phyloP scores from a whole-genome alignment of 2,797 vertebrate species.

The Sebastes taczanowskii region DNA sequence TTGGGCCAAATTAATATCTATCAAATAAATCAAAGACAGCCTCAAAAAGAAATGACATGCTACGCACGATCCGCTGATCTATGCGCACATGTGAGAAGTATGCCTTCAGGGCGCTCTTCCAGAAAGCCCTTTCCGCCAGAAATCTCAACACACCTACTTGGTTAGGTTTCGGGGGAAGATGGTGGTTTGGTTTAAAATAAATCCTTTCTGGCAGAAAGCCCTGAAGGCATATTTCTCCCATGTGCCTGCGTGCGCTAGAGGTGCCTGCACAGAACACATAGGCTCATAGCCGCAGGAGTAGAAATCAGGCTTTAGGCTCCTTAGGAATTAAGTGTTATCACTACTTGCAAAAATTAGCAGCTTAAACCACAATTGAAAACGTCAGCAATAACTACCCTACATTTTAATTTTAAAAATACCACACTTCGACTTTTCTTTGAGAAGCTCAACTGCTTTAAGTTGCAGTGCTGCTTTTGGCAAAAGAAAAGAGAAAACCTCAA shows the following conservation, averaged over 20 bases:
- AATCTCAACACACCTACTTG: not conserved
- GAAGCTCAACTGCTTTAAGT: not conserved
- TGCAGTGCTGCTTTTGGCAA: not conserved
- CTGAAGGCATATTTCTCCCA: too few species aligned
- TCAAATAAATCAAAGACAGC: not conserved
- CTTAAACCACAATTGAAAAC: not conserved
- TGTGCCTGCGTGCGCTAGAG: not conserved
- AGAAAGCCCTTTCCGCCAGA: not conserved
- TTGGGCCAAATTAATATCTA: not conserved
- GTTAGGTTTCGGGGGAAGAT: not conserved
- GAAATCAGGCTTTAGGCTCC: not conserved
- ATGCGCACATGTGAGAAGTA: not conserved
- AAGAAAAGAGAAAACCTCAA: not conserved
- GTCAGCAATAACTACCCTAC: not conserved
- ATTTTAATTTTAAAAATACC: not conserved
- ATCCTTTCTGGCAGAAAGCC: not conserved
- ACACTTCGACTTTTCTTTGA: not conserved
- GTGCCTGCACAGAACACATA: not conserved
- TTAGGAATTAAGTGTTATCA: not conserved
- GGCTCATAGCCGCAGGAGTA: not conserved
- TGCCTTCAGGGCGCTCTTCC: not conserved
- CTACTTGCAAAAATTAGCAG: not conserved
- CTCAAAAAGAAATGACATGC: not conserved
- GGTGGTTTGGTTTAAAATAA: not conserved
- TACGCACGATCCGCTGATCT: not conserved